Evolutionary conservation across 2,797 vertebrate genomes (phyloP), one percentile per base, ranked within the genome.

Genomic region (Denticeps clupeoides): DNA sequence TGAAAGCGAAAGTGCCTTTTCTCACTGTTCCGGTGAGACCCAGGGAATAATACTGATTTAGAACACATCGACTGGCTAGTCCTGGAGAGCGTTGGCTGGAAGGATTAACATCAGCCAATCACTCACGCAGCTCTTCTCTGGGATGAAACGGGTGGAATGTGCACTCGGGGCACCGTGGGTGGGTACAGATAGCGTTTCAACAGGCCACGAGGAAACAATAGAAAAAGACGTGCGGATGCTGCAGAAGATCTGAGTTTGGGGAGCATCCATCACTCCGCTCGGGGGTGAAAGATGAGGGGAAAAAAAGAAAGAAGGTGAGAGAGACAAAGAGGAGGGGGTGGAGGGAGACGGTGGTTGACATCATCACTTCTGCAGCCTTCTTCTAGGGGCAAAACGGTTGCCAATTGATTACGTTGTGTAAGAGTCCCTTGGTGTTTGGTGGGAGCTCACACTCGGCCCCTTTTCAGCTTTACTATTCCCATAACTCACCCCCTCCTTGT

Each of bases 391-490:
- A n/a, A n/a, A n/a, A n/a, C n/a, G n/a, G n/a, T n/a, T n/a, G n/a
- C 24, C 47, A 12, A 51, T 48, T 46, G 21, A 47, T 32, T 50
- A 37, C 26, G 3, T 26, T 29, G 3, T 23, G 22, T 13, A 45
- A 48, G n/a, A n/a, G n/a, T 41, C 47, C 26, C 32, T 19, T 29
- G 40, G 12, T 6, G 45, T 48, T 51, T 45, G 13, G 22, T 19
- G n/a, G 21, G 31, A n/a, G 16, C 38, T 53, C 8, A 32, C 56
- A 24, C 28, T 33, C n/a, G n/a, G n/a, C 16, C 33, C 13, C 33
- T 37, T 33, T 2, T 16, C 33, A 5, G 33, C 37, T 37, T 37
- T 10, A n/a, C 37, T 37, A 37, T 37, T 18, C 15, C 18, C 2
- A 15, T 18, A 33, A 15, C 15, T 16, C 12, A 7, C n/a, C 5